Evolutionary conservation across 2,113 vertebrate genomes (phyloP).

Genomic region (Caranx ignobilis): DNA sequence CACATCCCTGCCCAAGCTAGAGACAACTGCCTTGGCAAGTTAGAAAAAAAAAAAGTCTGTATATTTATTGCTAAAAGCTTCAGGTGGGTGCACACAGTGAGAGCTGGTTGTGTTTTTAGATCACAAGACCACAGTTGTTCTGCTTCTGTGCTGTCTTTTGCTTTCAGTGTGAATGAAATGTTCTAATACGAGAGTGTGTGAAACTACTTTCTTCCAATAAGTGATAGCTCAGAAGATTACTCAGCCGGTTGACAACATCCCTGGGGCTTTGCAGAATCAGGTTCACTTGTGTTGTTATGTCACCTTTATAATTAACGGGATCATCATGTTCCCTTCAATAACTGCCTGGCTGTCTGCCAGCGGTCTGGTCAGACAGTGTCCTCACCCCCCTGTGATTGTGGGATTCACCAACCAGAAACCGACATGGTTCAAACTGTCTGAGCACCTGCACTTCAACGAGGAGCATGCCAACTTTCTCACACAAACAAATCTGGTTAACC

Average conservation of each 20-base stretch:
- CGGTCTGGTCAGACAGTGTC: conserved; percentile 55
- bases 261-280: conserved; percentile 60
- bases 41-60: not conserved
- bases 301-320: conserved; percentile 76
- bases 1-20: conserved; percentile 9
- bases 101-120: conserved; percentile 12
- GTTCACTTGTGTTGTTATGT: conserved; percentile 70
- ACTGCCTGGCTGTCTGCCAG: conserved; percentile 65
- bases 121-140: conserved; percentile 1
- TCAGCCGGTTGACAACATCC: conserved; percentile 50
- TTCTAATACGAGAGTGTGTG: conserved; percentile 16
- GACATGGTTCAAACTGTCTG: conserved; percentile 9
- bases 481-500: not conserved
- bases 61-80: conserved; percentile 32
- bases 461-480: not conserved
- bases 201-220: conserved; percentile 35
- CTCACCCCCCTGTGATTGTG: conserved; percentile 34
- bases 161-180: conserved; percentile 17
- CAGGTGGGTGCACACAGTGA: conserved; percentile 9
- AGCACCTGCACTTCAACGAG: not conserved
- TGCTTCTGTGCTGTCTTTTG: conserved; percentile 1
- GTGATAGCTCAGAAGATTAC: conserved; percentile 57
- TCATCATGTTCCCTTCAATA: conserved; percentile 77
- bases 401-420: conserved; percentile 40
- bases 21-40: not conserved